Base-by-base conservation (phyloP, 2,888 invertebrate genomes). In the Lepas anatifera region DNA sequence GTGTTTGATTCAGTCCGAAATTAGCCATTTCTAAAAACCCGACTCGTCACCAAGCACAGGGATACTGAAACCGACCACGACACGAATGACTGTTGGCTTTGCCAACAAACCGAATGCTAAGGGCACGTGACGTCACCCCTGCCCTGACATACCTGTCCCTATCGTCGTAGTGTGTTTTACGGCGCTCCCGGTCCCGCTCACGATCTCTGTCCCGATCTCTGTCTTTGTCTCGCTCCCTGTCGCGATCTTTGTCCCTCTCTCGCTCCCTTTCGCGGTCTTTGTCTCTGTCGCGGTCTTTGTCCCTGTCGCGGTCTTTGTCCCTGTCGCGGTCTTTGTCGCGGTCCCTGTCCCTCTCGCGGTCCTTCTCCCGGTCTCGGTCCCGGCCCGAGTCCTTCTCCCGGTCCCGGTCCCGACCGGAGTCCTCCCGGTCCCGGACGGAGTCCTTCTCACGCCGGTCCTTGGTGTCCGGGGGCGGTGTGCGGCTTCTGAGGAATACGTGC, bases 231-330 rank as follows among this genome's bases (percentile, higher is more conserved):
- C 71, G 43, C 11, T 72, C 69, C 4, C 68, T 67, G 16, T 71
- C 73, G 35, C 71, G 68, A 43, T 73, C 73, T 41, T 27, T 52
- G 58, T 67, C 71, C 6, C 50, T 64, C 46, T 73, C 70, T 66
- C 74, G 71, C 13, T 75, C 75, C 68, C 75, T 64, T 11, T 74
- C 74, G 41, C 73, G 73, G 22, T 70, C 72, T 29, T 70, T 46
- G 67, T 70, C 69, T 13, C 69, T 43, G 41, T 73, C 69, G 22
- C 50, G 18, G 18, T 71, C 67, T 16, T 50, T 27, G 25, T 69
- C 48, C 11, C 69, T 37, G 8, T 70, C 72, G 3, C 72, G 68
- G 16, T 73, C 74, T 11, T 70, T 70, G 35, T 72, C 73, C 27
- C 71, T 43, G 11, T 75, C 73, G 63, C 72, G 29, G n/a, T 69